phyloP scores from a whole-genome alignment of 92 coral and sea anemone species.

The Palythoa heliodiscus region DNA sequence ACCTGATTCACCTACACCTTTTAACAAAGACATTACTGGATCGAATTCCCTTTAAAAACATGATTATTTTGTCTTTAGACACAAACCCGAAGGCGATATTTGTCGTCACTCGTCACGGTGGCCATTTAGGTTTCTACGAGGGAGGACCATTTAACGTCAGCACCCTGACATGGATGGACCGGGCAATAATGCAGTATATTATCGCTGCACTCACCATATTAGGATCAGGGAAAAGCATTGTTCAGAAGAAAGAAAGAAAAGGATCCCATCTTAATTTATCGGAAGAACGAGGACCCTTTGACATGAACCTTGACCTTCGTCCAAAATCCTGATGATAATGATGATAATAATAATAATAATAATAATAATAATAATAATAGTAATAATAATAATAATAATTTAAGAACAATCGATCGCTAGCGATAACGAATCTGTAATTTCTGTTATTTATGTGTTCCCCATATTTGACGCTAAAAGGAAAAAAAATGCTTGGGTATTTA shows the following conservation, averaged over 20 bases:
- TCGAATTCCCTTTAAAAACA: neutral
- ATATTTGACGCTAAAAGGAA: no score
- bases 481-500: no score
- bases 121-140: slow-evolving; percentile 95
- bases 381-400: no score
- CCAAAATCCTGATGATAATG: neutral
- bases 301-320: neutral
- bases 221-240: neutral
- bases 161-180: slow-evolving; percentile 89
- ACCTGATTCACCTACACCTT: no score
- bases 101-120: slow-evolving; percentile 93
- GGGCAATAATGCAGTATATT: slow-evolving; percentile 80
- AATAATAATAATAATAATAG: no score
- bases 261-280: neutral
- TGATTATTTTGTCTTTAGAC: slow-evolving; percentile 45
- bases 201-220: slow-evolving; percentile 60
- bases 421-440: no score
- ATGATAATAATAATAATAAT: no score
- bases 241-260: neutral
- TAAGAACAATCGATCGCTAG: no score
- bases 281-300: slow-evolving; percentile 16
- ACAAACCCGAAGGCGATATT: slow-evolving; percentile 80
- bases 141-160: slow-evolving; percentile 66
- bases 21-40: no score
- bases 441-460: no score